phyloP scores from a whole-genome alignment of 2,888 invertebrate genomes.

The Cerceris ruficornis region DNA sequence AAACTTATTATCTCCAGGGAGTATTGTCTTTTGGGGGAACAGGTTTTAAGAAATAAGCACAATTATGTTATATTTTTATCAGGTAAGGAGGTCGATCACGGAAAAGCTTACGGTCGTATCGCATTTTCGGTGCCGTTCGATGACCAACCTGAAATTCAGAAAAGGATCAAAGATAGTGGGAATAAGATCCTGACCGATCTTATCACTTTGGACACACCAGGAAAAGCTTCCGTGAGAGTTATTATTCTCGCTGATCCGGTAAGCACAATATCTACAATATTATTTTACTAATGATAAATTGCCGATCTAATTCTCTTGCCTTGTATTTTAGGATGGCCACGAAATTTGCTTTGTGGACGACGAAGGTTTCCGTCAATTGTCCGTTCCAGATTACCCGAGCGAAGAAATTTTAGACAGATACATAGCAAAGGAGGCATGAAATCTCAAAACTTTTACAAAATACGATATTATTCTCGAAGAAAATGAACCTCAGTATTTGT shows the following conservation, averaged over 20 bases:
- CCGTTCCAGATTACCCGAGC: constrained; percentile 92
- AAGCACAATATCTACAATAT: constrained; percentile 69
- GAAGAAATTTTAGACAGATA: constrained; percentile 90
- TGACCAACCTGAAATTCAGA: constrained; percentile 90
- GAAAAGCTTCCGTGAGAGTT: constrained; percentile 97
- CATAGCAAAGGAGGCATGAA: constrained; percentile 85
- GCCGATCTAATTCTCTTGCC: not conserved
- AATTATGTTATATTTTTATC: not conserved
- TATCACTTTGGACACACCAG: constrained; percentile 97
- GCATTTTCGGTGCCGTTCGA: constrained; percentile 94
- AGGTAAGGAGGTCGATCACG: constrained; percentile 89
- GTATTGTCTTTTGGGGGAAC: no score
- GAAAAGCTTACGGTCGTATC: constrained; percentile 96
- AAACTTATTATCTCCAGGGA: no score
- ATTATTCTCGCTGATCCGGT: constrained; percentile 97
- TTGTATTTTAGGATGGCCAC: constrained; percentile 89
- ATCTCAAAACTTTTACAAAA: not conserved
- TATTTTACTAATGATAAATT: not conserved
- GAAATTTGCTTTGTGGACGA: constrained; percentile 99
- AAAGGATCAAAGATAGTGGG: constrained; percentile 87
- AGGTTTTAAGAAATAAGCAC: no score
- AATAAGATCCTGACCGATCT: constrained; percentile 93
- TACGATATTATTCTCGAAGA: not conserved
- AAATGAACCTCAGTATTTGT: constrained; percentile 32
- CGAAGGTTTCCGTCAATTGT: constrained; percentile 94